Evolutionary conservation across 2,113 vertebrate species (phyloP), one percentile per base, ranked within the genome.

Genomic region (Phaethornis superciliosus): DNA sequence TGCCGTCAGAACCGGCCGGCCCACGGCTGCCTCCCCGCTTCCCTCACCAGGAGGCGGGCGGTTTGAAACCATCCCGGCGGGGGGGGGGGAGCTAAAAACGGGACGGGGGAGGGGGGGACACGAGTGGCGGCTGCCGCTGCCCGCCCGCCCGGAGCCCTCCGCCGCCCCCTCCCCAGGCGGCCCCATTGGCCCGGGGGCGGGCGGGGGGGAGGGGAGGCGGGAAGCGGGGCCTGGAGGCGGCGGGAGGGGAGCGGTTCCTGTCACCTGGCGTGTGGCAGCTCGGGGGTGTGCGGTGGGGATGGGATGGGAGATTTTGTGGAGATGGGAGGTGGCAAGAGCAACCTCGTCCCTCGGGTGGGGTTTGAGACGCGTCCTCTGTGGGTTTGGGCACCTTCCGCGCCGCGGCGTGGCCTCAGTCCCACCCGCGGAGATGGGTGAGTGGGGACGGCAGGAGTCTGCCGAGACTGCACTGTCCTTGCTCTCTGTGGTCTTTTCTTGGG

Each of bases 1-100:
- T 54, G 85, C 92, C 69, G 72, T 87, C 85, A 55, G 80, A 55
- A 20, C 75, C 3, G 59, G 42, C 58, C 67, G 56, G 55, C 52
- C 85, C 79, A 27, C 59, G 40, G 40, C 52, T 33, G 76, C 81
- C 33, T 26, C 46, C 56, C 55, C 60, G 18, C 28, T 40, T 88
- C 68, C 84, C 59, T 44, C 44, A 6, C 85, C 81, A 2, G 89
- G 88, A 91, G 93, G 93, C 91, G 88, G 93, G 87, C 28, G 37
- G 35, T 86, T 88, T 22, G 85, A 94, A 90, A 24, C 65, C 13
- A 7, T 33, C 74, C 77, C 10, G 22, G 44, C 10, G 49, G n/a
- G 7, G 27, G 5, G 5, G 22, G 16, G 42, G 14, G 13, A 28
- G 9, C 21, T 12, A 40, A 40, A 12, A 40, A 40, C 37, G 37